These are phyloP conservation scores for Euwallacea similis DNA, from an alignment of 1,140 invertebrate genomes.

Conservation along the genomic window DNA sequence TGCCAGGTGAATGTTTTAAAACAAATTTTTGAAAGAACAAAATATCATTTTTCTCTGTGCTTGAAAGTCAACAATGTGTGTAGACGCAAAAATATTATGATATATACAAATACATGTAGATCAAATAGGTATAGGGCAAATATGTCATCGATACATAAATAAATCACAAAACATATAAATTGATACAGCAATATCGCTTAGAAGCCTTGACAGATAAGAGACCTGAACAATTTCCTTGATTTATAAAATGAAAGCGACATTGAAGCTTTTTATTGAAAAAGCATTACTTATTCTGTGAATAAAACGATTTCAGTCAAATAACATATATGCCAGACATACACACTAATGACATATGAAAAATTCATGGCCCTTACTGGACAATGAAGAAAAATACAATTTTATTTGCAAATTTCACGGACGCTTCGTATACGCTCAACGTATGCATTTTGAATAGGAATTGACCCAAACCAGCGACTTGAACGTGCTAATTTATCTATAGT, in stretches of 20 bases:
- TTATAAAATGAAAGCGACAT: slow-evolving; percentile 15
- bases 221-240: neutral
- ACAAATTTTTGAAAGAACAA: too few species aligned
- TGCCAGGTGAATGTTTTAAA: too few species aligned
- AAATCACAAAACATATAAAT: slow-evolving; percentile 1
- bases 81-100: too few species aligned
- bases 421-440: slow-evolving; percentile 22
- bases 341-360: slow-evolving; percentile 17
- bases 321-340: slow-evolving; percentile 1
- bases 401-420: slow-evolving; percentile 29
- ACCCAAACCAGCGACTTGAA: slow-evolving; percentile 15
- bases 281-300: slow-evolving; percentile 8
- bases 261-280: slow-evolving; percentile 6
- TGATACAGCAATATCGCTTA: neutral
- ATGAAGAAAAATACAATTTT: slow-evolving; percentile 23
- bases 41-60: too few species aligned
- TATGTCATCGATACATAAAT: neutral
- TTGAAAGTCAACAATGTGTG: too few species aligned
- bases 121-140: too few species aligned
- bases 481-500: slow-evolving; percentile 21
- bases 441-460: slow-evolving; percentile 37
- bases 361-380: slow-evolving; percentile 10
- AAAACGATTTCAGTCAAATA: slow-evolving; percentile 10
- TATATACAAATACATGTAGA: too few species aligned
- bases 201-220: neutral